A percentile compares a stretch with the other conserved stretches of the same genome.
phyloP scores from a whole-genome alignment of 2,797 vertebrate genomes.

The Intellagama lesueurii region DNA sequence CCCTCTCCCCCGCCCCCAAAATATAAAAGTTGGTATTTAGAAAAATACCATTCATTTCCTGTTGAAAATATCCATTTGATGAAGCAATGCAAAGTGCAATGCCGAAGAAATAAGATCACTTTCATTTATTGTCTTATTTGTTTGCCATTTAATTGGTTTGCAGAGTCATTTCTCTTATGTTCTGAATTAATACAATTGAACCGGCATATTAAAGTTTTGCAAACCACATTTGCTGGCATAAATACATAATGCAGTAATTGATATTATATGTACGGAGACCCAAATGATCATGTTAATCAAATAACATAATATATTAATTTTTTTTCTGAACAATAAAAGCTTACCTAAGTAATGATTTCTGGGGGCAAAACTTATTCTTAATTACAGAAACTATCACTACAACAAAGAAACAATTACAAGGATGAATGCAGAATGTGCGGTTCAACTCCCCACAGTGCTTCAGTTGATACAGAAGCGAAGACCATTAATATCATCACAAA shows the following conservation, averaged over 20 bases:
- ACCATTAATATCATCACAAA: constrained; percentile 29
- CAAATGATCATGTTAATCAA: background rate
- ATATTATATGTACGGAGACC: background rate
- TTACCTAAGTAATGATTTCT: constrained; percentile 23
- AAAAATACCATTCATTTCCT: background rate
- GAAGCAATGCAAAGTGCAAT: constrained; percentile 13
- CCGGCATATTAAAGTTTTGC: background rate
- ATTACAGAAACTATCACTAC: constrained; percentile 22
- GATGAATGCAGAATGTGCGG: background rate
- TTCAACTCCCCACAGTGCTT: constrained; percentile 28
- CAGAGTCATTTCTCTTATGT: constrained; percentile 20
- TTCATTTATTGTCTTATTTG: constrained; percentile 25
- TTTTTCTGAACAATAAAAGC: background rate
- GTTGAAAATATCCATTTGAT: background rate
- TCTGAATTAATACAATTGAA: constrained; percentile 5
- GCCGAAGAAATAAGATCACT: background rate
- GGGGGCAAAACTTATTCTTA: constrained; percentile 40
- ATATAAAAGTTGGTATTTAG: background rate
- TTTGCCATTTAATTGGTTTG: constrained; percentile 23
- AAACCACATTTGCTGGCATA: background rate
- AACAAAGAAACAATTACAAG: constrained; percentile 29
- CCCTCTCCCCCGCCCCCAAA: background rate
- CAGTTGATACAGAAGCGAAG: constrained; percentile 18
- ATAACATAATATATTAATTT: constrained; percentile 2
- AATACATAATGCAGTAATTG: background rate